Conservation (phyloP, 2,797 vertebrate genomes). For the Clarias laeviceps region DNA sequence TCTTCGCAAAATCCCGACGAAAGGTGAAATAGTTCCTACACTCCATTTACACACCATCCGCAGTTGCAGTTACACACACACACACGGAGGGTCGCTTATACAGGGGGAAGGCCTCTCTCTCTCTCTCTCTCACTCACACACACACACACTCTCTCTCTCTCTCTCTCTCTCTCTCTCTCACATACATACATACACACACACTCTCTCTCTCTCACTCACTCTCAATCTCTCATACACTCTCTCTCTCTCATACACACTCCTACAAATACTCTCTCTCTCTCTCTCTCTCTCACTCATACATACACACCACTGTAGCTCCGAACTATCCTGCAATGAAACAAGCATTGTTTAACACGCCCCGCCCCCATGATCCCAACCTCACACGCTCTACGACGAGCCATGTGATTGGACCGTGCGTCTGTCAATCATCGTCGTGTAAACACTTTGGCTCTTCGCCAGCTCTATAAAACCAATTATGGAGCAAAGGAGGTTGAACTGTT, state of each 20-base stretch:
- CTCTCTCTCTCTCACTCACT: constrained; percentile 36
- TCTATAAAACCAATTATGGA: constrained; percentile 92
- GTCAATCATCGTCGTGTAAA: constrained; percentile 80
- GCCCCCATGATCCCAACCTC: constrained; percentile 68
- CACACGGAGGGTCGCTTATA: constrained; percentile 65
- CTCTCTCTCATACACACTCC: too few relatives aligned
- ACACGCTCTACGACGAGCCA: constrained; percentile 34
- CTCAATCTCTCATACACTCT: background rate
- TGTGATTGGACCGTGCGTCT: constrained; percentile 69
- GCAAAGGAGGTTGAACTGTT: constrained; percentile 79
- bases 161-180: constrained; percentile 52
- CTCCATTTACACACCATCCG: constrained; percentile 86
- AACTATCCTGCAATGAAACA: constrained; percentile 86
- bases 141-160: background rate
- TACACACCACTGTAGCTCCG: constrained; percentile 71
- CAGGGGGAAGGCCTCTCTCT: constrained; percentile 62
- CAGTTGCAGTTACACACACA: constrained; percentile 74
- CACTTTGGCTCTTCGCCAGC: constrained; percentile 83
- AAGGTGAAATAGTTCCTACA: constrained; percentile 74
- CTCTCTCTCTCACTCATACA: constrained; percentile 37
- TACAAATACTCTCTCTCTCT: constrained; percentile 50
- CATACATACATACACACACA: constrained; percentile 60
- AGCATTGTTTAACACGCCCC: constrained; percentile 86
- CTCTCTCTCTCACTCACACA: constrained; percentile 36
- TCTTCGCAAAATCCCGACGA: constrained; percentile 77